phyloP scores from a whole-genome alignment of 2,797 vertebrate species.

The Pampus argenteus region DNA sequence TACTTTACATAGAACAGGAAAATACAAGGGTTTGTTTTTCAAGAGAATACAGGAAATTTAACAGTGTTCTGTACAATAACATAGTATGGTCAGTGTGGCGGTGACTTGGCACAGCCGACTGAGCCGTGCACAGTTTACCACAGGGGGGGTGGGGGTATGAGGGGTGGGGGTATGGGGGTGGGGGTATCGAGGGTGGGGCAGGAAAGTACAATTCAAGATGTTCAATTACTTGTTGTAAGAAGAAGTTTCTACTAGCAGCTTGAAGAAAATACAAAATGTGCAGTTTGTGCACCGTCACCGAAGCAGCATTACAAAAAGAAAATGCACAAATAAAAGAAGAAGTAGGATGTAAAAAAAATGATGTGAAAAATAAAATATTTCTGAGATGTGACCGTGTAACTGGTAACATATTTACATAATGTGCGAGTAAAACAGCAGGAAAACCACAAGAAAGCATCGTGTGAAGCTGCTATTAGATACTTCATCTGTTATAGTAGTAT shows the following conservation, averaged over 20 bases:
- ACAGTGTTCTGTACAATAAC: conserved; percentile 88
- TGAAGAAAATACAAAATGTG: conserved; percentile 66
- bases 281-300: conserved; percentile 63
- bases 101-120: conserved; percentile 60
- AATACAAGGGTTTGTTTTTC: conserved; percentile 85
- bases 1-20: conserved; percentile 87
- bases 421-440: conserved; percentile 12
- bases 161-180: conserved; percentile 11
- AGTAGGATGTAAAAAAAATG: conserved; percentile 1
- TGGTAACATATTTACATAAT: conserved; percentile 48
- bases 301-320: conserved; percentile 65
- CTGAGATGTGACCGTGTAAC: neutral
- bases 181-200: conserved; percentile 14
- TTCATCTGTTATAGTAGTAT: conserved; percentile 52
- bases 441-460: conserved; percentile 37
- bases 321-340: conserved; percentile 41
- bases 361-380: conserved; percentile 35
- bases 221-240: conserved; percentile 75
- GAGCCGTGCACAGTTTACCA: conserved; percentile 70
- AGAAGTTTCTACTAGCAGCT: conserved; percentile 86
- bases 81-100: conserved; percentile 72
- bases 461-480: conserved; percentile 82
- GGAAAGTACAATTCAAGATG: conserved; percentile 67
- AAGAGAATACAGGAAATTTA: conserved; percentile 86
- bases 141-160: conserved; percentile 28